Evolutionary conservation across 2,113 vertebrate species (phyloP).

Genomic region (Anhinga rufa): DNA sequence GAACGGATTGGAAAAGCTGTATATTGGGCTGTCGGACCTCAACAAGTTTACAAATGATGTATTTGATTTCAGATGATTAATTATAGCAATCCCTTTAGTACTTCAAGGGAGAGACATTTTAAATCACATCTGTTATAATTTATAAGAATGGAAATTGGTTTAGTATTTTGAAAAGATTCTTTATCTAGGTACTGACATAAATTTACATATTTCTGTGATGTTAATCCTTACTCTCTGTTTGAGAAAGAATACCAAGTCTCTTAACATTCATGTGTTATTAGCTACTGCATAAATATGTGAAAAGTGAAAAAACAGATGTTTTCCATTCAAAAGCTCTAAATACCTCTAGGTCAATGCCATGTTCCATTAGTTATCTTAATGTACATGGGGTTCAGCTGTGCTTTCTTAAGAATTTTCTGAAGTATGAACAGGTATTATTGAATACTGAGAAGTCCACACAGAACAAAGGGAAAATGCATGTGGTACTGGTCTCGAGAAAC

Average conservation of each 20-base stretch:
- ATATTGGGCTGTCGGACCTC: not conserved
- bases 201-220: not conserved
- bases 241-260: not conserved
- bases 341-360: not conserved
- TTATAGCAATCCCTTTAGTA: not conserved
- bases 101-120: not conserved
- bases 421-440: not conserved
- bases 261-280: not conserved
- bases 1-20: not conserved
- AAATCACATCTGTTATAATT: not conserved
- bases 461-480: not conserved
- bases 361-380: not conserved
- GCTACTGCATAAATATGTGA: not conserved
- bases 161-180: not conserved
- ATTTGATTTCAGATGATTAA: conserved; percentile 3
- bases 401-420: conserved; percentile 33
- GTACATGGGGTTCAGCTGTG: not conserved
- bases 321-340: not conserved
- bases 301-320: not conserved
- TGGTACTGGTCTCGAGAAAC: not conserved
- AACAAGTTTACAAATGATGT: not conserved
- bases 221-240: not conserved
- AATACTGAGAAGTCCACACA: not conserved
- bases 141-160: not conserved
- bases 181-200: not conserved